Conservation (phyloP, 2,888 invertebrate genomes). For the Muschampia plurimacula region DNA sequence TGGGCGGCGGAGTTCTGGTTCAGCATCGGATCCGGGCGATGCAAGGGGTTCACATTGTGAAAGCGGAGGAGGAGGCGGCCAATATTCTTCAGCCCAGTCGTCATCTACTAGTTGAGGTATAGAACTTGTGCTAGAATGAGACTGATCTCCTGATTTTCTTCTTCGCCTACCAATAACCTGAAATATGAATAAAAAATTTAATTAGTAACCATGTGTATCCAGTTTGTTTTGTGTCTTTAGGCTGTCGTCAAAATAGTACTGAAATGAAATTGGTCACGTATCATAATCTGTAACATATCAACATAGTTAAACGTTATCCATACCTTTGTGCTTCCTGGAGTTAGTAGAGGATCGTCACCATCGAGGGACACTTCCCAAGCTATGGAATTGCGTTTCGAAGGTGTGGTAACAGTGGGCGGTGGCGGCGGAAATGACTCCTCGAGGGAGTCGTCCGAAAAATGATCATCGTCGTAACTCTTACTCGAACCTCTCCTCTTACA, state of each 20-base stretch:
- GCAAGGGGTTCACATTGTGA: slow-evolving; percentile 88
- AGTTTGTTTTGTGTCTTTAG: too few species aligned
- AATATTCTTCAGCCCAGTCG: slow-evolving; percentile 88
- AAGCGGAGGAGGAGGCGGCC: slow-evolving; percentile 90
- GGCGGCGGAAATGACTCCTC: slow-evolving; percentile 91
- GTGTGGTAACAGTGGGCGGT: slow-evolving; percentile 82
- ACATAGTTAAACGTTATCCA: not conserved
- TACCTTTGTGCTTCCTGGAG: slow-evolving; percentile 90
- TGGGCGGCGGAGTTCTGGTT: slow-evolving; percentile 66
- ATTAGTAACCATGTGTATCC: not conserved
- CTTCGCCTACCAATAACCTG: slow-evolving; percentile 86
- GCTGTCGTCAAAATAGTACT: too few species aligned
- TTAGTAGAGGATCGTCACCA: slow-evolving; percentile 88
- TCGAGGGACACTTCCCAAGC: slow-evolving; percentile 95
- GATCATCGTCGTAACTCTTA: slow-evolving; percentile 79
- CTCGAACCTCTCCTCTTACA: slow-evolving; percentile 67
- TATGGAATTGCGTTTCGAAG: slow-evolving; percentile 92
- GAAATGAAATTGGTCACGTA: too few species aligned
- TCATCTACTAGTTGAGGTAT: slow-evolving; percentile 88
- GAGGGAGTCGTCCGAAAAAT: slow-evolving; percentile 94
- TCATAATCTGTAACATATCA: too few species aligned
- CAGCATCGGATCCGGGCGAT: slow-evolving; percentile 88
- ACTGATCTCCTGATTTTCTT: slow-evolving; percentile 84
- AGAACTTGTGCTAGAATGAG: slow-evolving; percentile 89
- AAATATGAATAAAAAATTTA: slow-evolving; percentile 44